phyloP scores from a whole-genome alignment of 2,113 vertebrate genomes.

The Dolichotis patagonum region DNA sequence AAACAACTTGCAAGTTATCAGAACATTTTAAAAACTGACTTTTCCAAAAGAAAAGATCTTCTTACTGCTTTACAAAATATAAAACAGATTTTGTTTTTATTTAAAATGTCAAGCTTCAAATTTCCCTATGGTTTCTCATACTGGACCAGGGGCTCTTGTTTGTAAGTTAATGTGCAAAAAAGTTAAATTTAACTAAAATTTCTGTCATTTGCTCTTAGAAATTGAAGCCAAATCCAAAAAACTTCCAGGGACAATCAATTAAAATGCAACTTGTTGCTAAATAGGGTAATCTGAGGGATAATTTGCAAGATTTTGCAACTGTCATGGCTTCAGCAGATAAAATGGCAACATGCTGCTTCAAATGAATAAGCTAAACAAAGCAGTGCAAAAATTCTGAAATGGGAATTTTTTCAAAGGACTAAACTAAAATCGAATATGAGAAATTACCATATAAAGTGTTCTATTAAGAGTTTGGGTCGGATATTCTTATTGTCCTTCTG shows the following conservation, averaged over 20 bases:
- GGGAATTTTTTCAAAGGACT: background rate
- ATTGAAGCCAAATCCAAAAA: background rate
- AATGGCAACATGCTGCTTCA: background rate
- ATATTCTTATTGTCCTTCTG: background rate
- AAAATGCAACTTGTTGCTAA: background rate
- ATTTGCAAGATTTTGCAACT: background rate
- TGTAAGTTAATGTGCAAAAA: constrained; percentile 46
- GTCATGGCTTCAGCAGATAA: background rate
- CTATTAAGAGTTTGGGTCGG: background rate
- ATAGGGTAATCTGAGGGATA: background rate
- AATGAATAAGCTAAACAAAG: background rate
- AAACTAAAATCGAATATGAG: background rate
- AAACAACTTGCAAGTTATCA: constrained; percentile 24
- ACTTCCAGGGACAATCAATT: background rate
- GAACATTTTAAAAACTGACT: constrained; percentile 27
- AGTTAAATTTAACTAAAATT: background rate
- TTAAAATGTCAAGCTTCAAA: constrained; percentile 44
- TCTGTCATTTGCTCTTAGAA: constrained; percentile 28
- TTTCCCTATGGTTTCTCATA: background rate
- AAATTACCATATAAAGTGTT: background rate
- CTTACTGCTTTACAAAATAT: background rate
- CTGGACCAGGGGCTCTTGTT: background rate
- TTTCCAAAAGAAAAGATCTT: background rate
- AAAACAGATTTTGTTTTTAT: constrained; percentile 47
- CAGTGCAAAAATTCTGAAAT: background rate